Evolutionary conservation across 1,140 invertebrate species (phyloP), one percentile per base, ranked within the genome.

Genomic region (Physella acuta): DNA sequence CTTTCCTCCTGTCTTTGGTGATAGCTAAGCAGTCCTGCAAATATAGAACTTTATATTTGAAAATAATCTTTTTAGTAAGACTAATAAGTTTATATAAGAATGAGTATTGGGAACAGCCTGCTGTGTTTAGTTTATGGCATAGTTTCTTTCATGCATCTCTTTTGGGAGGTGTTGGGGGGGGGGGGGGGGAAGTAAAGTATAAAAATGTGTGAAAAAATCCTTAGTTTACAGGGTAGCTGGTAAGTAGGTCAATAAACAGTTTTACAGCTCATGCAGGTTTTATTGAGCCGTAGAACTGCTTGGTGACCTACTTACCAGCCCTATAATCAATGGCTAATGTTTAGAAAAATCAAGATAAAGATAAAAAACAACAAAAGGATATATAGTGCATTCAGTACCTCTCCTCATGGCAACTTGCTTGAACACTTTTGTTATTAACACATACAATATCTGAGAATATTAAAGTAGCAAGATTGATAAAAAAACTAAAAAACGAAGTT

Each of bases 1-100:
- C 34, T n/a, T 30, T 76, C 73, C 53, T 75, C 75, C 44, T 70
- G 68, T n/a, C 70, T 53, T 61, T 76, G 71, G 28, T 75, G 75
- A 31, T 71, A 73, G 62, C 69, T 71, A 49, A 75, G 49, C 24
- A 74, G 28, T 64, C 75, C 75, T 76, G 69, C 26, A 66, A 44
- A 44, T 8, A 44, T 8, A 44, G 39, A 44, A 44, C 8, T 44
- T 11, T 8, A 44, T 11, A 20, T 44, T 44, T 20, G 8, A 8
- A 8, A 44, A 11, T 44, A 44, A 20, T 44, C 20, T 44, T 44
- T 20, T 44, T 44, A 44, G 8, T 26, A 17, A 5, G 20, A 17
- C 51, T 52, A 26, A 24, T 5, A 30, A 14, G 20, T 30, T 30
- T 17, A 5, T 59, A 24, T 17, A 24, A n/a, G 56, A 11, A 26